Base-by-base conservation (phyloP, 2,797 vertebrate species). In the Antrozous pallidus region DNA sequence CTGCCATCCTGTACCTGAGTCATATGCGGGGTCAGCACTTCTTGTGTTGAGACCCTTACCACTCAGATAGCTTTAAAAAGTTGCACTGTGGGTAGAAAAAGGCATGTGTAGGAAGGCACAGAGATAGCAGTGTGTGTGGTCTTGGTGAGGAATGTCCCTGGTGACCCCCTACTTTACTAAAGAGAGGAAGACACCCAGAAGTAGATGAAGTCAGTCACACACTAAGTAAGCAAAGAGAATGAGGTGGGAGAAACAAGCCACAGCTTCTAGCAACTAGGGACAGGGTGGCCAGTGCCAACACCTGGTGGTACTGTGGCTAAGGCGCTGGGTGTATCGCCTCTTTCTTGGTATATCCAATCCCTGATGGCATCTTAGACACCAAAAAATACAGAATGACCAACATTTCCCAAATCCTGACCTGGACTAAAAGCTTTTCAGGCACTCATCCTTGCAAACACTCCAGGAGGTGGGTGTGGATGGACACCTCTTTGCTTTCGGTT, bases 21-120 rank as follows among this genome's bases (percentile, higher is more conserved):
- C 40, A 8, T 0, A 0, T 22, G 5, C 1, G 0, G 33, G 49
- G 26, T 56, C 12, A 3, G 31, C n/a, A 7, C 20, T 78, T 81
- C 49, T 38, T 24, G 18, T n/a, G 65, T 47, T 80, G 58, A 87
- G 33, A 51, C 18, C 9, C 61, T 36, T 69, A 54, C 54, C 80
- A 63, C 18, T 61, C 38, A 47, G 33, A 42, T 40, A n/a, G 58
- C 79, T 91, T 67, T 16, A 6, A 31, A 54, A 74, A 42, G 47
- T 67, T 67, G 61, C 40, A 10, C 33, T 4, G 6, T 58, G 45
- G 40, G 14, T 9, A 9, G 18, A 51, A 17, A 38, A 93, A 90
- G 40, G 14, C 3, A 5, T 5, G 38, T 4, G 18, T 13, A 20
- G 11, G 45, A 58, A 45, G 33, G 18, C 40, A 5, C 0, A 7